Evolutionary conservation across 1,140 invertebrate genomes (phyloP).

Genomic region (Dendroctonus valens): DNA sequence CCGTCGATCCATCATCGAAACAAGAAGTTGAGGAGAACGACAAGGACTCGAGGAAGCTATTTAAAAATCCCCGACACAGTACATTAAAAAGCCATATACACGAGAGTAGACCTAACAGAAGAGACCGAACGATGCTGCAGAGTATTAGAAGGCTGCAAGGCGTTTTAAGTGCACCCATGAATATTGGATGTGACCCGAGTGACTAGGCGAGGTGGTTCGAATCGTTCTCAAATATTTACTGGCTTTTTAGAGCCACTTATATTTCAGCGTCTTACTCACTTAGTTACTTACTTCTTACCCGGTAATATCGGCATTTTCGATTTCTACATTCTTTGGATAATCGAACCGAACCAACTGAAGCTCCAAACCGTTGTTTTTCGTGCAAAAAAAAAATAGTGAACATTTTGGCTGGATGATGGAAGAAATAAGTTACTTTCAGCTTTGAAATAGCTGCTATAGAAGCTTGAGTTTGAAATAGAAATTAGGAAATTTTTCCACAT

Average conservation of each 20-base stretch:
- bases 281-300: constrained; percentile 1
- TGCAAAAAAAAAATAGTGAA: no score
- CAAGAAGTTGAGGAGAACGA: constrained; percentile 1
- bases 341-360: no score
- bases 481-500: no score
- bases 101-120: constrained; percentile 12
- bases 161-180: constrained; percentile 27
- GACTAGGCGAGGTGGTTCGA: constrained; percentile 23
- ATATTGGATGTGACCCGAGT: constrained; percentile 26
- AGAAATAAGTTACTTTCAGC: no score
- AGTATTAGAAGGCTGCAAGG: constrained; percentile 22
- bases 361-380: no score
- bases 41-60: constrained; percentile 5
- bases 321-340: no score
- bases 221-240: constrained; percentile 24
- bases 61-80: constrained; percentile 20
- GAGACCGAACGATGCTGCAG: constrained; percentile 6
- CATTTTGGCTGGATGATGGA: no score
- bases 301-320: background rate
- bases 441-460: no score
- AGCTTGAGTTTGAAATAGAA: no score
- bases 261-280: constrained; percentile 7
- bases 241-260: constrained; percentile 24
- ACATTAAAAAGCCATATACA: constrained; percentile 25
- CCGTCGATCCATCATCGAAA: constrained; percentile 7